phyloP scores from a whole-genome alignment of 2,888 invertebrate genomes.

The Formica aserva region DNA sequence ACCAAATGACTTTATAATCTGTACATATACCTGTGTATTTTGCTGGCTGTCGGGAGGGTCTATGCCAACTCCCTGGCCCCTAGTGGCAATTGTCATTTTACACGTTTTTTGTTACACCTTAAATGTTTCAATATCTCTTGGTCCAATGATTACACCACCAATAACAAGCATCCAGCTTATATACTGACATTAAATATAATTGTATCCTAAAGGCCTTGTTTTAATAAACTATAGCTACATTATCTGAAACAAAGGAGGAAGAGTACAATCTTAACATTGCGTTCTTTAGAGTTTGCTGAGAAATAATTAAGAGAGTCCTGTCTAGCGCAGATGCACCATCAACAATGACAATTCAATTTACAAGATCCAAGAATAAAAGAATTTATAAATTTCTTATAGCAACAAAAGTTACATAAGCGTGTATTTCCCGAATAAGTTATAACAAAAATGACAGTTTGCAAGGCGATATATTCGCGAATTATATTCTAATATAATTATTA shows the following conservation, averaged over 20 bases:
- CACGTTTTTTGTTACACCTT: slow-evolving; percentile 78
- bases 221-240: slow-evolving; percentile 84
- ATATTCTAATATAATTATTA: background rate
- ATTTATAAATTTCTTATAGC: slow-evolving; percentile 13
- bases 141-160: slow-evolving; percentile 82
- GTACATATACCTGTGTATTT: slow-evolving; percentile 82
- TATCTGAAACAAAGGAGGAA: slow-evolving; percentile 82
- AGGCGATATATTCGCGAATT: background rate
- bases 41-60: slow-evolving; percentile 87
- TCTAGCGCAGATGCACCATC: background rate
- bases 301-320: background rate
- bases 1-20: background rate
- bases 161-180: slow-evolving; percentile 83
- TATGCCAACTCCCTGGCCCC: slow-evolving; percentile 88
- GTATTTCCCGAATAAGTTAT: background rate
- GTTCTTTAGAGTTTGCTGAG: background rate
- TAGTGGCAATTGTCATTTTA: slow-evolving; percentile 89
- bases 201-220: slow-evolving; percentile 84
- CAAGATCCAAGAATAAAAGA: background rate
- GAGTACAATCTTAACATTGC: background rate
- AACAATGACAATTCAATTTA: background rate
- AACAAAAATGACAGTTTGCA: background rate
- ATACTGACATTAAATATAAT: slow-evolving; percentile 85
- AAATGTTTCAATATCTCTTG: slow-evolving; percentile 78
- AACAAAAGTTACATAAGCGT: slow-evolving; percentile 17